These are phyloP conservation scores for Engystomops pustulosus DNA, from an alignment of 2,113 vertebrate species.

Conservation along the genomic window DNA sequence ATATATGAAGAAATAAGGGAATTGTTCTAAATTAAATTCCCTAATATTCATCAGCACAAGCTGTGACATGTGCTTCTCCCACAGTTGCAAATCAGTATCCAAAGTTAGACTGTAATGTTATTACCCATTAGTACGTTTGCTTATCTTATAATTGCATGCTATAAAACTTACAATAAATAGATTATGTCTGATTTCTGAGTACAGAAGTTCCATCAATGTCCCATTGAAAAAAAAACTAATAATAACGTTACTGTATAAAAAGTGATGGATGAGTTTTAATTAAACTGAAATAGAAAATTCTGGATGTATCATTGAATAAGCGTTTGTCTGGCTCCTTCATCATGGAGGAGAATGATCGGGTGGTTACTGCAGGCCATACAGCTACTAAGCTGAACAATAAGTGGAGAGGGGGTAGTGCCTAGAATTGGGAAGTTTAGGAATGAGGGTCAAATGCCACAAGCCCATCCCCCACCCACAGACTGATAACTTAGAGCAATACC, in stretches of 20 bases:
- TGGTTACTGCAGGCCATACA: not conserved
- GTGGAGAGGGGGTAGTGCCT: not conserved
- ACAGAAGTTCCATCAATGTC: not conserved
- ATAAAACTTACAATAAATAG: not conserved
- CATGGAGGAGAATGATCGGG: not conserved
- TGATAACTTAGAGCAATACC: not conserved
- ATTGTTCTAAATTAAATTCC: too few species aligned
- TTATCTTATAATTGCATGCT: not conserved
- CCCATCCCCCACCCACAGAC: not conserved
- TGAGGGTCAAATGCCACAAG: not conserved
- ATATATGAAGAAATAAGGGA: too few species aligned
- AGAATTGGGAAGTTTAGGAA: not conserved
- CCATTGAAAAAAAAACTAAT: not conserved
- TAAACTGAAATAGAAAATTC: slow-evolving; percentile 6
- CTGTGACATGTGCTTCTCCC: not conserved
- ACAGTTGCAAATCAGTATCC: not conserved
- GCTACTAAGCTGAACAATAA: not conserved
- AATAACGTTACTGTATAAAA: not conserved
- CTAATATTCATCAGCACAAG: not conserved
- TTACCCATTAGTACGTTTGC: not conserved
- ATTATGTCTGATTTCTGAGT: not conserved
- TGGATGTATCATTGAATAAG: not conserved
- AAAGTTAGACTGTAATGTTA: not conserved
- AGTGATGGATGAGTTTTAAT: not conserved
- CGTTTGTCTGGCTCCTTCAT: not conserved